Evolutionary conservation across 1,140 invertebrate genomes (phyloP), one percentile per base, ranked within the genome.

Genomic region (Armadillidium nasatum): DNA sequence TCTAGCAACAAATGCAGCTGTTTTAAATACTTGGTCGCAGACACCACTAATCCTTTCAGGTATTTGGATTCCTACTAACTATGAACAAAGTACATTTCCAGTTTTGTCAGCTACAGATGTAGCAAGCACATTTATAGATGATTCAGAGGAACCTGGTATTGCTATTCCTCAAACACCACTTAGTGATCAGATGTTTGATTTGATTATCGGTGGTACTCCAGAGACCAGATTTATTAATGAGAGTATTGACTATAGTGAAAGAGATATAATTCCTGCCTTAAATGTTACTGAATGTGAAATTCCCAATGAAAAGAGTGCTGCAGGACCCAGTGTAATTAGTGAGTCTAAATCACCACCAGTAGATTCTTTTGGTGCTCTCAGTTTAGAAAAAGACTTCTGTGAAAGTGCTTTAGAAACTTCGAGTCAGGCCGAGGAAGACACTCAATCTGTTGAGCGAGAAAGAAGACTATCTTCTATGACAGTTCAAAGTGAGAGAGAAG

Each of bases 11-110:
- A 97, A 97, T 87, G 93, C 93, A 0, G 94, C 92, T 83, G 83
- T 95, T 9, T 85, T 98, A 0, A 98, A 98, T 85, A 89, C 88
- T 54, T 98, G 95, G 95, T 91, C 91, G 0, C 90, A 89, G 78
- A 89, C 90, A n/a, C 91, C 95, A 2, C 84, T 98, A 7, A 86
- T 92, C 80, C 85, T 96, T 75, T 91, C 94, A 21, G 94, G 94
- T 15, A 86, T 96, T 44, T 94, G 92, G 91, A 89, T 90, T 13
- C 91, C 91, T 67, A 10, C 60, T 68, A 43, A 66, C 0, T 33
- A 70, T 22, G 68, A 70, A 13, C 23, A 70, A 13, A 72, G 73
- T 10, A 73, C 75, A 19, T 75, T 73, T 21, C 78, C 78, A n/a
- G 69, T 79, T 33, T 71, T 79, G 75, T 74, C 74, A 74, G 78